Evolutionary conservation across 2,888 invertebrate genomes (phyloP).

Genomic region (Drosophila formosana): DNA sequence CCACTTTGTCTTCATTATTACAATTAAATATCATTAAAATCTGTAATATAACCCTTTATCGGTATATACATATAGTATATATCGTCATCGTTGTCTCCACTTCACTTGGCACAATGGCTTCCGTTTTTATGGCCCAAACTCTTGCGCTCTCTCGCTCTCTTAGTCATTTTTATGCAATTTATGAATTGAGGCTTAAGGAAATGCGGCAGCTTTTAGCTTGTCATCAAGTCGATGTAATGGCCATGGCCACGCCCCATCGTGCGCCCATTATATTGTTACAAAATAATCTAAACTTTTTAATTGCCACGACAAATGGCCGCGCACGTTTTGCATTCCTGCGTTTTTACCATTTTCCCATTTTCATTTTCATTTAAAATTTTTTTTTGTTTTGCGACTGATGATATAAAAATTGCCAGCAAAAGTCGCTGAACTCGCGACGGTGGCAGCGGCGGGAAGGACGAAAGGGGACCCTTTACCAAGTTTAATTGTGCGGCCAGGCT

Average conservation of each 20-base stretch:
- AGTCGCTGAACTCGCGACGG: slow-evolving; percentile 44
- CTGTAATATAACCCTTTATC: slow-evolving; percentile 47
- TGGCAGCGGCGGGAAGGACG: background rate
- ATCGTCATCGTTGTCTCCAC: background rate
- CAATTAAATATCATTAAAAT: slow-evolving; percentile 61
- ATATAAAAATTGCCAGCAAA: slow-evolving; percentile 51
- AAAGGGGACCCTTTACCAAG: slow-evolving; percentile 40
- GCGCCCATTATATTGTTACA: slow-evolving; percentile 52
- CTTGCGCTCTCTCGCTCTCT: slow-evolving; percentile 1
- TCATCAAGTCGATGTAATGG: slow-evolving; percentile 57
- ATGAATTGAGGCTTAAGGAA: slow-evolving; percentile 41
- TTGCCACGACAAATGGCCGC: slow-evolving; percentile 73
- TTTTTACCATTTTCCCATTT: slow-evolving; percentile 22
- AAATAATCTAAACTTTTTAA: slow-evolving; percentile 78
- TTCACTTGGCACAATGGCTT: slow-evolving; percentile 21
- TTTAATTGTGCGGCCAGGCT: slow-evolving; percentile 80
- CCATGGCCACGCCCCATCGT: slow-evolving; percentile 33
- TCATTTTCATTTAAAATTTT: slow-evolving; percentile 14
- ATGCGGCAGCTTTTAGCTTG: slow-evolving; percentile 47
- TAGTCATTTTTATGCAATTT: slow-evolving; percentile 54
- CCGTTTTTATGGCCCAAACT: slow-evolving; percentile 36
- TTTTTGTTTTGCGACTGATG: slow-evolving; percentile 34
- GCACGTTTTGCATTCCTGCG: slow-evolving; percentile 58
- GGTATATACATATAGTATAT: background rate
- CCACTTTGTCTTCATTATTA: slow-evolving; percentile 57